Evolutionary conservation across 2,113 vertebrate genomes (phyloP), one percentile per base, ranked within the genome.

Genomic region (Xerus inauris): DNA sequence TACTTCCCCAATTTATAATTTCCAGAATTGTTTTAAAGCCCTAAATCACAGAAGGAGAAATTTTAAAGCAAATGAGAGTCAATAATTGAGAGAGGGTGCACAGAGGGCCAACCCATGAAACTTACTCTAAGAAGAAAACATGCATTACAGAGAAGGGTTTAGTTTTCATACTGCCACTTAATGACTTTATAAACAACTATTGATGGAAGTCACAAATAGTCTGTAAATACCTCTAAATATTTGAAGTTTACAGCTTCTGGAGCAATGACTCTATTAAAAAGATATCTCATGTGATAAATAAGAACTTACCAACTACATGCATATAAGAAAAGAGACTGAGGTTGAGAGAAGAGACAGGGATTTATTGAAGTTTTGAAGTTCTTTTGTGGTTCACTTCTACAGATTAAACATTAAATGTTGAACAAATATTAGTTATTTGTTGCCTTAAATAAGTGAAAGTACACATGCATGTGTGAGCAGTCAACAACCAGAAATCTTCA

Each of bases 101-200:
- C 32, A 87, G 14, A 32, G 3, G 69, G 35, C 3, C 85, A 96
- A 51, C 35, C 32, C 51, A 88, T 89, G 72, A 80, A 91, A 89
- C 26, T 54, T 64, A 81, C 17, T 54, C 67, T n/a, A 84, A 91
- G 71, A 85, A 86, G 38, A 94, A 92, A 96, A 93, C 11, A 71
- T 22, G 89, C 54, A 82, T 62, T 71, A 51, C 72, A 65, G 3
- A 84, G 9, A 71, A 83, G 26, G 28, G 13, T 67, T 91, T 51
- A 22, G 26, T 89, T 93, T 95, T 80, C 77, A 82, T 71, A 83
- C 85, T 64, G 35, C 30, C 32, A 84, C 40, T 64, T 94, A 73
- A 38, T 79, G 47, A 57, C 75, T 59, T 40, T 17, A 11, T 69
- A 75, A 89, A 84, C 64, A 26, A n/a, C 9, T 77, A 69, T 0